Evolutionary conservation across 2,888 invertebrate species (phyloP).

Genomic region (Aethes cnicana): DNA sequence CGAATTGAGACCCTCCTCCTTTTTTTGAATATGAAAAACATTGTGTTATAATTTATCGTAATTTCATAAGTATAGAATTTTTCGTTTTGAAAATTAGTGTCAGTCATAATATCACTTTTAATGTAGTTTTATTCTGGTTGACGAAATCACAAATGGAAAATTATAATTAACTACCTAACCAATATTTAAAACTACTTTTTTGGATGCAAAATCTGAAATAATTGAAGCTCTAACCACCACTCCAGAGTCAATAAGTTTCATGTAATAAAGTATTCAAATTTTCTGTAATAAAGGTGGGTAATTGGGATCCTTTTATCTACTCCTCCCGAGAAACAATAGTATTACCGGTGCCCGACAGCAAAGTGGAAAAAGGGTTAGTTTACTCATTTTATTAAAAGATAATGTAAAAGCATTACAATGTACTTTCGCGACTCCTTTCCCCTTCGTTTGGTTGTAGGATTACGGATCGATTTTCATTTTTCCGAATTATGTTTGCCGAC

Average conservation of each 20-base stretch:
- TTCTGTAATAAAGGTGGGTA: constrained; percentile 12
- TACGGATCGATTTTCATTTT: not conserved
- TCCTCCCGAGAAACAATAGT: constrained; percentile 10
- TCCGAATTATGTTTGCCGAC: too few relatives aligned
- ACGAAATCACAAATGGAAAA: too few relatives aligned
- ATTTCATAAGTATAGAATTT: too few relatives aligned
- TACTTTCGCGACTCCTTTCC: constrained; percentile 1
- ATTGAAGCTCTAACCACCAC: constrained; percentile 3
- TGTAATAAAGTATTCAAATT: too few relatives aligned
- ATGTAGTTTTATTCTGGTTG: too few relatives aligned
- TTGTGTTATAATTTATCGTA: too few relatives aligned
- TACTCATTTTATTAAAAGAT: not conserved
- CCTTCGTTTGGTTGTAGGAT: not conserved
- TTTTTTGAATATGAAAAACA: too few relatives aligned
- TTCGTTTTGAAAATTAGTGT: too few relatives aligned
- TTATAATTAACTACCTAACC: too few relatives aligned
- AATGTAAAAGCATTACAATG: not conserved
- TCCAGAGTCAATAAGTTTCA: constrained; percentile 11
- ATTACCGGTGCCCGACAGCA: not conserved
- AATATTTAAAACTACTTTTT: too few relatives aligned
- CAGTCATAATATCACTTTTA: too few relatives aligned
- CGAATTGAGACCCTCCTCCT: too few relatives aligned
- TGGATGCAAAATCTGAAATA: not conserved
- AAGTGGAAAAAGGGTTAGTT: not conserved
- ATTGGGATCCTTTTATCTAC: constrained; percentile 11